These are phyloP conservation scores for Phrynosoma blainvillii DNA, from an alignment of 2,113 vertebrate species.

Conservation along the genomic window DNA sequence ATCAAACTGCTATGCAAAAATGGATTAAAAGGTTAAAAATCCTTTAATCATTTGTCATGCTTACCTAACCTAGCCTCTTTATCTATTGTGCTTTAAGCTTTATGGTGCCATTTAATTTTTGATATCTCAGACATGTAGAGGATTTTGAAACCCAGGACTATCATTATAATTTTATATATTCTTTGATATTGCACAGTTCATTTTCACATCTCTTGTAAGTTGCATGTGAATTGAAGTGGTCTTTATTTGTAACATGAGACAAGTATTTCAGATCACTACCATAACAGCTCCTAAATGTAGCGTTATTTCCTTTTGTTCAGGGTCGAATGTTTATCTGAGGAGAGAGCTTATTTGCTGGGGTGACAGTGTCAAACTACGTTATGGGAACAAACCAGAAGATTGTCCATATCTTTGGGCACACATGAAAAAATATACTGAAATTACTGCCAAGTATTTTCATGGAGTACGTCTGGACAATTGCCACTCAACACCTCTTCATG, in stretches of 20 bases:
- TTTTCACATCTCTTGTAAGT: not conserved
- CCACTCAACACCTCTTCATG: conserved; percentile 94
- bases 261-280: not conserved
- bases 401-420: conserved; percentile 95
- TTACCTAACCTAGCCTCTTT: not conserved
- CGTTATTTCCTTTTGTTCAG: conserved; percentile 67
- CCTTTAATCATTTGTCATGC: not conserved
- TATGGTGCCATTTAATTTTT: not conserved
- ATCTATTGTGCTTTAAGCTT: not conserved
- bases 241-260: not conserved
- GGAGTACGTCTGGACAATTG: conserved; percentile 96
- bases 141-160: no score
- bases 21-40: not conserved
- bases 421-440: conserved; percentile 96
- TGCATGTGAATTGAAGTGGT: not conserved
- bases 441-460: conserved; percentile 89
- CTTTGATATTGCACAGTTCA: not conserved
- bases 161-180: not conserved
- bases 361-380: conserved; percentile 95
- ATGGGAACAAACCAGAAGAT: conserved; percentile 89
- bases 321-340: conserved; percentile 91
- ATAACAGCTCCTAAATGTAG: not conserved
- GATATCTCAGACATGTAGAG: not conserved
- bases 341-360: conserved; percentile 96
- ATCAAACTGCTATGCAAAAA: not conserved